A percentile compares a stretch with the other conserved stretches of the same genome.
These are phyloP conservation scores for Drosophila nebulosa DNA, from an alignment of 1,140 invertebrate genomes.

Conservation along the genomic window DNA sequence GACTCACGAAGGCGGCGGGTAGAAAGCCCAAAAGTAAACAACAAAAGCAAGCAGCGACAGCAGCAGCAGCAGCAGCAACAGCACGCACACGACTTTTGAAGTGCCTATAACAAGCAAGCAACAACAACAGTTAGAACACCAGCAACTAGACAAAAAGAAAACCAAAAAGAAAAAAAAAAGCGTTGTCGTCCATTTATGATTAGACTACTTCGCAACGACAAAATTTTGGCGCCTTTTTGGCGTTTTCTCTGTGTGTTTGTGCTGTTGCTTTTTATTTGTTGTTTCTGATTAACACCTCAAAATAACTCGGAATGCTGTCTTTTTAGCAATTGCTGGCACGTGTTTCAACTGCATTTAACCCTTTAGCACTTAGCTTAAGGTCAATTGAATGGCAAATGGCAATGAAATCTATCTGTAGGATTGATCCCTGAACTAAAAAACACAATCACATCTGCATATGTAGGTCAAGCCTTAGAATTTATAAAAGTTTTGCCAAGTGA, in stretches of 20 bases:
- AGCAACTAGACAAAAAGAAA: not conserved
- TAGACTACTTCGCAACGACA: conserved; percentile 46
- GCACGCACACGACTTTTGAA: conserved; percentile 49
- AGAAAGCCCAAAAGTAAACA: conserved; percentile 35
- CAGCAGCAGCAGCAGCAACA: conserved; percentile 21
- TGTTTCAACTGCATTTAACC: conserved; percentile 39
- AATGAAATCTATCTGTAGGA: conserved; percentile 18
- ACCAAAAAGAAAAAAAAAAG: not conserved
- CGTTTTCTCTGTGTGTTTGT: not conserved
- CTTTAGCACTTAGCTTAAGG: conserved; percentile 5
- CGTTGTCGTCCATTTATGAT: conserved; percentile 48
- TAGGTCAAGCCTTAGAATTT: too few relatives aligned
- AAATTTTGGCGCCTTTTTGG: conserved; percentile 57
- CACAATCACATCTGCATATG: too few relatives aligned
- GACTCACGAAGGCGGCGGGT: conserved; percentile 34
- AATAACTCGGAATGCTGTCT: conserved; percentile 37
- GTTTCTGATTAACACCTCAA: conserved; percentile 64
- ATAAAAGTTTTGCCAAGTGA: too few relatives aligned
- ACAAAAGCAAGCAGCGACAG: conserved; percentile 14
- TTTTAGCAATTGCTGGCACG: conserved; percentile 64
- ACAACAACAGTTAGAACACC: conserved; percentile 5
- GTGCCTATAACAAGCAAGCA: conserved; percentile 19
- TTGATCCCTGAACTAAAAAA: too few relatives aligned
- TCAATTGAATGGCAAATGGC: conserved; percentile 19
- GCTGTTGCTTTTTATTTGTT: not conserved